Evolutionary conservation across 2,113 vertebrate genomes (phyloP).

Genomic region (Catharus minimus): DNA sequence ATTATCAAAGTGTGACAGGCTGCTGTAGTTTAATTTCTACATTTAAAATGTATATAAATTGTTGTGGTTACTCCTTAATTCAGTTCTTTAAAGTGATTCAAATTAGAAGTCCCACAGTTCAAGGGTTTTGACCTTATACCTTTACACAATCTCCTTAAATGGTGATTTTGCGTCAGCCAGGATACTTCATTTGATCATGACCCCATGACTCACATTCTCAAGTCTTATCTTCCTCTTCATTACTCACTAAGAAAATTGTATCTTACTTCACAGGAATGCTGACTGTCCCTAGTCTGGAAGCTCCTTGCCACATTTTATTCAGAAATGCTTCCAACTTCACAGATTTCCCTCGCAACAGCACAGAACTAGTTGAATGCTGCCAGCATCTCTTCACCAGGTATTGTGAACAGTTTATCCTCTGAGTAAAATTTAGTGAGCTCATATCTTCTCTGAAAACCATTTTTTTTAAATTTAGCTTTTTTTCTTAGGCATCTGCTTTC

Average conservation of each 20-base stretch:
- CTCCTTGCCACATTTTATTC: conserved; percentile 71
- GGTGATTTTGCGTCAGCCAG: neutral
- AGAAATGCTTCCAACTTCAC: conserved; percentile 63
- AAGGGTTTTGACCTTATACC: neutral
- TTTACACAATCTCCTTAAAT: neutral
- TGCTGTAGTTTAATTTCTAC: neutral
- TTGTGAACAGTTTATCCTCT: neutral
- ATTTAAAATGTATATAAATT: neutral
- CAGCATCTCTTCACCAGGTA: conserved; percentile 79
- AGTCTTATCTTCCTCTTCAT: neutral
- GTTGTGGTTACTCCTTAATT: neutral
- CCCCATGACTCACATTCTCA: neutral
- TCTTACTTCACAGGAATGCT: conserved; percentile 77
- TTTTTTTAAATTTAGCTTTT: neutral
- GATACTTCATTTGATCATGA: neutral
- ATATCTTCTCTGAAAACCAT: neutral
- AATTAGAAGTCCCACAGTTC: neutral
- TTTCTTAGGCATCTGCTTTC: neutral
- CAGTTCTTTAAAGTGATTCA: neutral
- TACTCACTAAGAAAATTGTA: neutral
- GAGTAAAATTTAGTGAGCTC: neutral
- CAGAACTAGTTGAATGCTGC: conserved; percentile 77
- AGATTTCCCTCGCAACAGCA: conserved; percentile 49
- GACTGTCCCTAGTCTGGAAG: conserved; percentile 52
- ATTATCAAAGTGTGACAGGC: neutral